phyloP scores from a whole-genome alignment of 2,888 invertebrate genomes.

The Lycia hirtaria region DNA sequence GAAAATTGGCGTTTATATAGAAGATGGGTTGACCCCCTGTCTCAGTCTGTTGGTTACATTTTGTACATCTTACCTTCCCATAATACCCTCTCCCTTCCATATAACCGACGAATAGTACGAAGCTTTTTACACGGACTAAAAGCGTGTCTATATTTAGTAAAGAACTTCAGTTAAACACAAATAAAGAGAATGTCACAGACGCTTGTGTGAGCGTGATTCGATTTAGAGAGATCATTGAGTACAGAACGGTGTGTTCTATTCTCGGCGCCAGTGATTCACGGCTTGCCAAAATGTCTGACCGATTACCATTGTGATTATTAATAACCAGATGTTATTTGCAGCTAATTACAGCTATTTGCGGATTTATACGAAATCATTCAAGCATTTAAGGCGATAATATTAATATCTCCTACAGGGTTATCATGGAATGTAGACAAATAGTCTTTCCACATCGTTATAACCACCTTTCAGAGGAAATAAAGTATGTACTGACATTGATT shows the following conservation, averaged over 20 bases:
- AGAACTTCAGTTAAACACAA: constrained; percentile 9
- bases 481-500: no score
- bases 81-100: no score
- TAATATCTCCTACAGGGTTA: no score
- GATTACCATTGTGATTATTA: constrained; percentile 38
- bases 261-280: constrained; percentile 38
- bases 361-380: not conserved
- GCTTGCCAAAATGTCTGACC: constrained; percentile 43
- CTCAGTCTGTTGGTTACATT: no score
- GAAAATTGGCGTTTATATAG: no score
- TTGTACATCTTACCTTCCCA: no score
- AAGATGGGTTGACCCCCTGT: no score
- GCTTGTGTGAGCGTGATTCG: constrained; percentile 36
- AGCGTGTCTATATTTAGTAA: constrained; percentile 1
- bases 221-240: constrained; percentile 31
- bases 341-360: constrained; percentile 2
- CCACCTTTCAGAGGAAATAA: no score
- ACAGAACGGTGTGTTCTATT: constrained; percentile 37
- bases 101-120: no score
- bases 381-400: not conserved
- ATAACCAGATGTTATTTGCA: constrained; percentile 11
- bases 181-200: constrained; percentile 26
- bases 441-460: no score
- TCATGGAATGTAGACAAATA: no score
- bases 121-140: not conserved